Conservation (phyloP, 2,797 vertebrate species). For the Scolopax bukidnonensis region DNA sequence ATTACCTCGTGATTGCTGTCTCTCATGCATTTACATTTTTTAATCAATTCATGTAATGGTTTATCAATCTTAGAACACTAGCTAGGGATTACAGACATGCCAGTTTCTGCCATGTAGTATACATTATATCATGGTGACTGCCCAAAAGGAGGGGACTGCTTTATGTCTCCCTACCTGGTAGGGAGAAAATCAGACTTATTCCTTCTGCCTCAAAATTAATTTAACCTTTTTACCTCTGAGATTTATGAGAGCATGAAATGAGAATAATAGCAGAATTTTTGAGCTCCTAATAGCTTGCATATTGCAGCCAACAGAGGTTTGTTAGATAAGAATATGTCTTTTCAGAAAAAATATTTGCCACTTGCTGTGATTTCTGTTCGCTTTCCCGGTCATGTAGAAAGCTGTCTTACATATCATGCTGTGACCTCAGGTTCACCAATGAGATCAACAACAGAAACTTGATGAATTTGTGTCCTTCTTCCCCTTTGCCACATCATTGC, state of each 20-base stretch:
- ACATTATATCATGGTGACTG: not conserved
- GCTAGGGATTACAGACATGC: not conserved
- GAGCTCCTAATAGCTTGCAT: not conserved
- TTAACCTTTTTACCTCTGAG: not conserved
- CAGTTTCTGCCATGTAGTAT: not conserved
- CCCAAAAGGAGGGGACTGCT: not conserved
- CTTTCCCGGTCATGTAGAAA: not conserved
- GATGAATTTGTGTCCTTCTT: not conserved
- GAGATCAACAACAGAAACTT: not conserved
- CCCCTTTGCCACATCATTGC: not conserved
- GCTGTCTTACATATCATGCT: not conserved
- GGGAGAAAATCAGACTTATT: not conserved
- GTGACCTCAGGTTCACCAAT: not conserved
- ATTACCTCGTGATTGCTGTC: conserved; percentile 10
- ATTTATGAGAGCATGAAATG: not conserved
- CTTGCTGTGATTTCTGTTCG: not conserved
- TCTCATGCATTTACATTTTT: conserved; percentile 25
- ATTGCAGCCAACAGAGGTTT: not conserved
- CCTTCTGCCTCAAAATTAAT: not conserved
- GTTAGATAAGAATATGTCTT: not conserved
- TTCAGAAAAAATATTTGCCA: not conserved
- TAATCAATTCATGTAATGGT: not conserved
- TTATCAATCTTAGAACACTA: not conserved
- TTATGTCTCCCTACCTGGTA: not conserved
- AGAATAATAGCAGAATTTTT: not conserved